A percentile compares a stretch with the other conserved stretches of the same genome.
Evolutionary conservation across 2,113 vertebrate species (phyloP).

Genomic region (Pseudopodoces humilis): DNA sequence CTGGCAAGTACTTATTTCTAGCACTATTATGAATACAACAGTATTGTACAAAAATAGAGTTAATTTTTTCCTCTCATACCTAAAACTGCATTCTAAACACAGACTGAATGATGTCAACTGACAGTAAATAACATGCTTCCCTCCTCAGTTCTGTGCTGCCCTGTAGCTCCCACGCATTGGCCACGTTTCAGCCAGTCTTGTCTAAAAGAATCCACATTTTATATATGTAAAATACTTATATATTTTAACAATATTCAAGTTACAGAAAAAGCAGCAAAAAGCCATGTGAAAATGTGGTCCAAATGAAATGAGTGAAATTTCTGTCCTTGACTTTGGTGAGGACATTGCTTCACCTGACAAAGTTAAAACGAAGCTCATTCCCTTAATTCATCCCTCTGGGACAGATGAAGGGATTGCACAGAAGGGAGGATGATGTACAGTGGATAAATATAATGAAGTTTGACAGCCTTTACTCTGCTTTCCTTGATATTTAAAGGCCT

Average conservation of each 20-base stretch:
- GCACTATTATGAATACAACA: not conserved
- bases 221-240: not conserved
- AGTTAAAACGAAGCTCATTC: not conserved
- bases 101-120: not conserved
- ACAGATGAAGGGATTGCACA: not conserved
- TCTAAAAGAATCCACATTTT: not conserved
- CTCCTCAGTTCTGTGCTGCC: not conserved
- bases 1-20: not conserved
- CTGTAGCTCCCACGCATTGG: not conserved
- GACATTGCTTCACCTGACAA: not conserved
- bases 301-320: not conserved
- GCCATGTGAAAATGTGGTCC: not conserved
- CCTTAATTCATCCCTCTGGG: not conserved
- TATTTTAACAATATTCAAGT: not conserved
- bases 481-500: conserved; percentile 15
- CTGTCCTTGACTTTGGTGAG: not conserved
- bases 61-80: not conserved
- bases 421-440: not conserved
- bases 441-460: not conserved
- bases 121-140: not conserved
- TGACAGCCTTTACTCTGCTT: conserved; percentile 5
- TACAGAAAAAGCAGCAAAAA: not conserved
- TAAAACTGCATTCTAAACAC: not conserved
- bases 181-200: not conserved
- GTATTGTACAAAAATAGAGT: not conserved